Evolutionary conservation across 2,113 vertebrate species (phyloP).

Genomic region (Macquaria ambigua): DNA sequence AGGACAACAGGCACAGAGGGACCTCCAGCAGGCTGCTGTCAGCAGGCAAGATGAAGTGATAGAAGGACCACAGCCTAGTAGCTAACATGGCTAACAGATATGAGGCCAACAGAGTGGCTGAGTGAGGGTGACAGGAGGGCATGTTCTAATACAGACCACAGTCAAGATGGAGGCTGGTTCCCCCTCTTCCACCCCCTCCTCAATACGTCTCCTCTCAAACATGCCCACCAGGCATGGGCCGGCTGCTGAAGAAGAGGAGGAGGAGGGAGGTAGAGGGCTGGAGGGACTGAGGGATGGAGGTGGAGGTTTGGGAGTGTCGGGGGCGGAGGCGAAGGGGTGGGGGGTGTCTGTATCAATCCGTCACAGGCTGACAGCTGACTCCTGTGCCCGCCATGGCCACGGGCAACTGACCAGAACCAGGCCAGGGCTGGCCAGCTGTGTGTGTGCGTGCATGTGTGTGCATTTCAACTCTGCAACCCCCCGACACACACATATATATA

Average conservation of each 20-base stretch:
- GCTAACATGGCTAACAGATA: constrained; percentile 68
- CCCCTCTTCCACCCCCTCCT: constrained; percentile 35
- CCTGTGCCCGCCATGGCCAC: constrained; percentile 85
- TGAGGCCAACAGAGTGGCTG: constrained; percentile 62
- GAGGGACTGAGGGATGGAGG: constrained; percentile 66
- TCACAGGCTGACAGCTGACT: constrained; percentile 92
- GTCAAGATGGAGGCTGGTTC: constrained; percentile 67
- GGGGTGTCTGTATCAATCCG: constrained; percentile 94
- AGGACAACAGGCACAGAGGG: constrained; percentile 59
- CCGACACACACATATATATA: neutral
- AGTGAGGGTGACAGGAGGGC: constrained; percentile 69
- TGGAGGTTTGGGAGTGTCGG: constrained; percentile 81
- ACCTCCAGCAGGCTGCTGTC: constrained; percentile 67
- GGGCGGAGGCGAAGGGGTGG: constrained; percentile 76
- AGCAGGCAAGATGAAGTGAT: constrained; percentile 67
- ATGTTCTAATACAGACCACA: constrained; percentile 67
- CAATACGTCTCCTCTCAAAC: constrained; percentile 81
- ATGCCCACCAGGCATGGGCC: constrained; percentile 90
- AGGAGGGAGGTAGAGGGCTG: constrained; percentile 44
- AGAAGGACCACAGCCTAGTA: constrained; percentile 39
- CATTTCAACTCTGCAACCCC: constrained; percentile 22
- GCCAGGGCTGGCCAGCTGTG: constrained; percentile 80
- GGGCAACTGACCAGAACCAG: constrained; percentile 90
- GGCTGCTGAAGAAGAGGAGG: constrained; percentile 75
- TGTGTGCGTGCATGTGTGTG: constrained; percentile 39